Base-by-base conservation (phyloP, 1,140 invertebrate species). In the Drosophila setifemur region DNA sequence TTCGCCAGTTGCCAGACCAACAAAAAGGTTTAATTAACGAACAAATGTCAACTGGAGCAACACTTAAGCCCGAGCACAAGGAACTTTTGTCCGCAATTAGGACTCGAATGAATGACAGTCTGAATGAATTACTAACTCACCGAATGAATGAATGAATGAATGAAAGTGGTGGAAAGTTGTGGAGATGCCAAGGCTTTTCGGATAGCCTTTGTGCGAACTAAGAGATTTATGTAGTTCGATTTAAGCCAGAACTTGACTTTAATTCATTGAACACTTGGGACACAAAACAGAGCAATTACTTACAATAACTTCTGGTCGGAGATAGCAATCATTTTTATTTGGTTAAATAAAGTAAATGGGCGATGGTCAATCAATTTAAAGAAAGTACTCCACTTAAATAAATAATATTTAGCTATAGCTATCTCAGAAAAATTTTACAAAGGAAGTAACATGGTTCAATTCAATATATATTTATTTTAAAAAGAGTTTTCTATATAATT, bases 21-120 rank as follows among this genome's bases (percentile, higher is more conserved):
- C 81, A 86, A 86, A 83, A 86, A 86, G 82, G 75, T 86, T 86
- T 86, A 86, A 86, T 86, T 86, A 86, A 86, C 81, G 81, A 86
- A 86, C 81, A 86, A 86, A 86, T 86, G 81, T 86, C 81, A 86
- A 73, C 81, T 73, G 70, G 54, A 73, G 68, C 43, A 57, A 28
- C 42, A 43, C 52, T 57, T 58, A 43, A 42, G 49, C 37, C 11
- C 39, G 16, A 79, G 82, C 79, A 66, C 66, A 72, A 63, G 61
- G 67, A 76, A 86, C 81, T 85, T 85, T 79, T 81, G 81, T 81
- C 63, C 75, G 81, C 79, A 85, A 85, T 85, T 86, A 85, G 85
- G 81, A 40, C 66, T 60, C 63, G 75, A 79, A 83, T 85, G 79
- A 83, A 83, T 83, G 78, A 71, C 78, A 83, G 73, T 63, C 57